Conservation (phyloP, 2,888 invertebrate genomes). For the Drosophila mercatorum region DNA sequence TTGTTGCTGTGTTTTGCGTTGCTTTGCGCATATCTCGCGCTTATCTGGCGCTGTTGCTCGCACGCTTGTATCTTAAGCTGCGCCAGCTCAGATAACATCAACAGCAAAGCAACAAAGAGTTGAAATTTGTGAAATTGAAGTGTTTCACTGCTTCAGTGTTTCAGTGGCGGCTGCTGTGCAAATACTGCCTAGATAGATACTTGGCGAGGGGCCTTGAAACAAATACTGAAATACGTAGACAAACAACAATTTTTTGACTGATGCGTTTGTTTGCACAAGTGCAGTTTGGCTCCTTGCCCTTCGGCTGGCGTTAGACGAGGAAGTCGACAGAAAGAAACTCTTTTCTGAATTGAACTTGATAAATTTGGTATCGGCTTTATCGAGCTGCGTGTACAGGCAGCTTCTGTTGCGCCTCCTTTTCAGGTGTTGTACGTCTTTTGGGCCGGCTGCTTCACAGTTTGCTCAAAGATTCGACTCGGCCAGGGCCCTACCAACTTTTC, state of each 20-base stretch:
- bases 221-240: constrained; percentile 3
- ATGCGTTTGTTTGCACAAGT: constrained; percentile 49
- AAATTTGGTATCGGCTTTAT: constrained; percentile 35
- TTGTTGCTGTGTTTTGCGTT: constrained; percentile 20
- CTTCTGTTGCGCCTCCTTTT: constrained; percentile 64
- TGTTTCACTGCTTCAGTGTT: constrained; percentile 14
- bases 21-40: constrained; percentile 54
- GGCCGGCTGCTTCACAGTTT: constrained; percentile 71
- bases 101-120: constrained; percentile 4
- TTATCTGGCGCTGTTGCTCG: constrained; percentile 58
- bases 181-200: constrained; percentile 27
- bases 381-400: constrained; percentile 32
- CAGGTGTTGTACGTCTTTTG: constrained; percentile 39
- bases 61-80: constrained; percentile 54
- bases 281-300: constrained; percentile 22
- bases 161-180: constrained; percentile 44
- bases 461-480: constrained; percentile 72
- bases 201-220: constrained; percentile 35
- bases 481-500: constrained; percentile 58
- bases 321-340: background rate
- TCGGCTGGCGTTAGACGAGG: constrained; percentile 18
- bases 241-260: constrained; percentile 19
- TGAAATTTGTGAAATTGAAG: constrained; percentile 37
- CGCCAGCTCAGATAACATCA: constrained; percentile 50
- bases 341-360: constrained; percentile 5